Conservation (phyloP, 2,888 invertebrate genomes). For the Parthenolecanium corni region DNA sequence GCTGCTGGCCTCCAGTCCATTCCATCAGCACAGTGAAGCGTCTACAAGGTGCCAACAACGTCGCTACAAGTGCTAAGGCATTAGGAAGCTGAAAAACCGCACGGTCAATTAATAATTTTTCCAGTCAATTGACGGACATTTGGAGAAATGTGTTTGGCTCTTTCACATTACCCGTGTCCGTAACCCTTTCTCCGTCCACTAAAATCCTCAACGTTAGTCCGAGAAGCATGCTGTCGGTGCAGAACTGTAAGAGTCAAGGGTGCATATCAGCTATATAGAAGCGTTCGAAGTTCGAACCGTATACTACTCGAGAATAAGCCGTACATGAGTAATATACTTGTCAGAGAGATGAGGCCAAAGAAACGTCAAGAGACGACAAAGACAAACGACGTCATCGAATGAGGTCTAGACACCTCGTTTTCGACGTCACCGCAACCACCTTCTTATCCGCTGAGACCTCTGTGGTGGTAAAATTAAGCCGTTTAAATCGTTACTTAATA, state of each 20-base stretch:
- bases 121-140: constrained; percentile 14
- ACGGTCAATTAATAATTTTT: constrained; percentile 21
- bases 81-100: constrained; percentile 9
- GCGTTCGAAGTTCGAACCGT: not conserved
- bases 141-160: constrained; percentile 10
- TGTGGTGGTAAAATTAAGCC: constrained; percentile 17
- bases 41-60: too few species aligned
- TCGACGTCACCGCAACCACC: constrained; percentile 19
- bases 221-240: too few species aligned
- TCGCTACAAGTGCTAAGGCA: constrained; percentile 2
- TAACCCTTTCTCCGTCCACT: too few species aligned
- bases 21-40: too few species aligned
- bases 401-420: constrained; percentile 29
- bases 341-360: constrained; percentile 25
- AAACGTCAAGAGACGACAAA: constrained; percentile 28
- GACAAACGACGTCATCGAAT: constrained; percentile 29
- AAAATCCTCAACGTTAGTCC: too few species aligned
- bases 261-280: too few species aligned
- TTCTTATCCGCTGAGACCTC: not conserved
- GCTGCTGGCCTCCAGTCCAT: too few species aligned
- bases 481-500: constrained; percentile 21
- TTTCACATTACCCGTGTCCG: too few species aligned
- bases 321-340: constrained; percentile 28
- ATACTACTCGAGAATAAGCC: not conserved
- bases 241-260: too few species aligned